Percentiles rank a stretch among this genome's conserved stretches.
phyloP scores from a whole-genome alignment of 1,140 invertebrate genomes.

The Sminthurinus signatus region DNA sequence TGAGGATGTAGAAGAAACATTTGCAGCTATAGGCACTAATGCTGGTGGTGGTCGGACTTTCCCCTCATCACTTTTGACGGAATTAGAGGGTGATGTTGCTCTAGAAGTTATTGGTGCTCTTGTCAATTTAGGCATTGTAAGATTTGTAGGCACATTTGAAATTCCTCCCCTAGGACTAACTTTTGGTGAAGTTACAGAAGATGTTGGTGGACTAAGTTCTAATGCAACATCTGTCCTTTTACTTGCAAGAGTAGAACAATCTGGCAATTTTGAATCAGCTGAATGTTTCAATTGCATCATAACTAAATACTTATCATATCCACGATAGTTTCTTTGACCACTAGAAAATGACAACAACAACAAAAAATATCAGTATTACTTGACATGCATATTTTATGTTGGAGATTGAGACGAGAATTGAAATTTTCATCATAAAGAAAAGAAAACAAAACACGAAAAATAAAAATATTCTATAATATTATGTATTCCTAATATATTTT shows the following conservation, averaged over 20 bases:
- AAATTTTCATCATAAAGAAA: too few relatives aligned
- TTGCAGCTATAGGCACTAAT: slow-evolving; percentile 12
- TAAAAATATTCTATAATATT: too few relatives aligned
- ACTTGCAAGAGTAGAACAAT: slow-evolving; percentile 29
- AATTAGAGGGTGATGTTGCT: slow-evolving; percentile 13
- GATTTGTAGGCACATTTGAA: background rate
- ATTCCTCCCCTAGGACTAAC: slow-evolving; percentile 11
- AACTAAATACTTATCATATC: slow-evolving; percentile 80
- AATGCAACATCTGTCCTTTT: slow-evolving; percentile 19
- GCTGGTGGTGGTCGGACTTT: slow-evolving; percentile 16
- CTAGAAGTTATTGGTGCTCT: slow-evolving; percentile 20
- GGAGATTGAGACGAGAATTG: too few relatives aligned
- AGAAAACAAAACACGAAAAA: too few relatives aligned
- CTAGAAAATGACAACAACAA: slow-evolving; percentile 42
- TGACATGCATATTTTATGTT: too few relatives aligned
- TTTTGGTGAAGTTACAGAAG: background rate
- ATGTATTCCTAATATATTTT: too few relatives aligned
- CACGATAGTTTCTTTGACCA: slow-evolving; percentile 80
- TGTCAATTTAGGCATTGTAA: slow-evolving; percentile 23
- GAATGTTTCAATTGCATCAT: slow-evolving; percentile 56
- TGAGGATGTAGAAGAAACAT: background rate
- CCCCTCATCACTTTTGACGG: slow-evolving; percentile 15
- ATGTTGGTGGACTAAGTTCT: slow-evolving; percentile 9
- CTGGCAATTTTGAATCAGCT: slow-evolving; percentile 27
- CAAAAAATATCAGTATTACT: too few relatives aligned